A percentile compares a stretch with the other conserved stretches of the same genome.
Conservation (phyloP, 2,888 invertebrate species). For the Hesperia comma region DNA sequence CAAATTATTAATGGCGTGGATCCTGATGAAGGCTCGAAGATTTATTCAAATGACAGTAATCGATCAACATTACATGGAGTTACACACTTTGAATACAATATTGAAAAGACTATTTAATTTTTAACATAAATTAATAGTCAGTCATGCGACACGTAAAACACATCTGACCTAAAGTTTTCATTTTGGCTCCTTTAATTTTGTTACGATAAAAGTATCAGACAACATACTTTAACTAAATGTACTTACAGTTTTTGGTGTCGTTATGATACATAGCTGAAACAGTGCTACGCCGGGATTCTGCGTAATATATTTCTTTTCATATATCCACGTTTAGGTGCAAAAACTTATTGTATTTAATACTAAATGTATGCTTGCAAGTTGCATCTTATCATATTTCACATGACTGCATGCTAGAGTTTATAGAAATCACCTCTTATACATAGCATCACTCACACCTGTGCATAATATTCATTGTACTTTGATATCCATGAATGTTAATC, state of each 20-base stretch:
- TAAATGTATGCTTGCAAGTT: conserved; percentile 65
- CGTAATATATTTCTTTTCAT: conserved; percentile 20
- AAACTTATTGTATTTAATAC: conserved; percentile 38
- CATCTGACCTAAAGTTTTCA: neutral
- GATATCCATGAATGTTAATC: conserved; percentile 71
- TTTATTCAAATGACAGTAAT: conserved; percentile 51
- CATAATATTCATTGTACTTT: conserved; percentile 42
- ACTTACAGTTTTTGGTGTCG: conserved; percentile 22
- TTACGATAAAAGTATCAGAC: conserved; percentile 1
- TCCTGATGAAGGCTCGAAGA: conserved; percentile 75
- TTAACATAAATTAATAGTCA: conserved; percentile 5
- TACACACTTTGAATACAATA: conserved; percentile 54
- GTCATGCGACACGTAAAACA: neutral
- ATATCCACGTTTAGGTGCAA: conserved; percentile 17
- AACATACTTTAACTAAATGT: conserved; percentile 1
- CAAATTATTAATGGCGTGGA: conserved; percentile 54
- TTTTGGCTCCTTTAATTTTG: neutral
- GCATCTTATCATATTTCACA: conserved; percentile 56
- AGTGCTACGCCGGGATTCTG: conserved; percentile 20
- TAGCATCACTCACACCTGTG: conserved; percentile 68
- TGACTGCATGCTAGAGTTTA: conserved; percentile 66
- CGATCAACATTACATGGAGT: conserved; percentile 74
- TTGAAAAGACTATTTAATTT: conserved; percentile 1
- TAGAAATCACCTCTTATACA: conserved; percentile 77
- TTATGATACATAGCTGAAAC: conserved; percentile 18